Conservation (phyloP, 2,888 invertebrate species). For the Dynastes hyllus region DNA sequence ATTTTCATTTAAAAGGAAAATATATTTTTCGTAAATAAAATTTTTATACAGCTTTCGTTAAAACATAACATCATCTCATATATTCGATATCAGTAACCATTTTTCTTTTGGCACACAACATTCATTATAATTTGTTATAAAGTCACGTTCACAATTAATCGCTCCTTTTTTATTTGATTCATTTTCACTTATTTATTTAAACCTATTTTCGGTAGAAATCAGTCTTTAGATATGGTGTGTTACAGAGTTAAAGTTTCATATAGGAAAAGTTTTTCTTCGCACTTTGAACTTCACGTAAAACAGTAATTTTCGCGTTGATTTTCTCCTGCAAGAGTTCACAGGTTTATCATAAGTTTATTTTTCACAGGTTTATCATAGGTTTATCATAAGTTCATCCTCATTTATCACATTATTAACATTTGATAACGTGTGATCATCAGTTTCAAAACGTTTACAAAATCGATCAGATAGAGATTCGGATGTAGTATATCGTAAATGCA, state of each 20-base stretch:
- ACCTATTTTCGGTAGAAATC: conserved; percentile 51
- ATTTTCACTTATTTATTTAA: conserved; percentile 52
- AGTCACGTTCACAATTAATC: background rate
- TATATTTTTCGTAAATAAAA: conserved; percentile 47
- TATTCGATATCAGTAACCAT: conserved; percentile 30
- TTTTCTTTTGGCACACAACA: conserved; percentile 5
- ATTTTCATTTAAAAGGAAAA: conserved; percentile 39
- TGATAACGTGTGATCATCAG: too few relatives aligned
- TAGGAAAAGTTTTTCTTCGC: background rate
- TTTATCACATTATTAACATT: too few relatives aligned
- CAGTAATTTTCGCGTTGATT: background rate
- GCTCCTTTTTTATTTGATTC: conserved; percentile 19
- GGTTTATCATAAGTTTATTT: background rate
- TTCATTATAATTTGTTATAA: conserved; percentile 6
- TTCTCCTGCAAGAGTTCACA: background rate
- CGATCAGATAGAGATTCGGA: background rate
- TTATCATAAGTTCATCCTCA: background rate
- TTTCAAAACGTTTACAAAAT: background rate
- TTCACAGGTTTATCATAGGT: conserved; percentile 2
- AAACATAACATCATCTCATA: conserved; percentile 41
- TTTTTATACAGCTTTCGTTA: conserved; percentile 42
- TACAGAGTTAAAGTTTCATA: conserved; percentile 5
- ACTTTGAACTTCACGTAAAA: background rate
- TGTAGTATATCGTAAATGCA: background rate
- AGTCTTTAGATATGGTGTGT: conserved; percentile 60